phyloP scores from a whole-genome alignment of 2,888 invertebrate genomes.

The Tenthredo notha region DNA sequence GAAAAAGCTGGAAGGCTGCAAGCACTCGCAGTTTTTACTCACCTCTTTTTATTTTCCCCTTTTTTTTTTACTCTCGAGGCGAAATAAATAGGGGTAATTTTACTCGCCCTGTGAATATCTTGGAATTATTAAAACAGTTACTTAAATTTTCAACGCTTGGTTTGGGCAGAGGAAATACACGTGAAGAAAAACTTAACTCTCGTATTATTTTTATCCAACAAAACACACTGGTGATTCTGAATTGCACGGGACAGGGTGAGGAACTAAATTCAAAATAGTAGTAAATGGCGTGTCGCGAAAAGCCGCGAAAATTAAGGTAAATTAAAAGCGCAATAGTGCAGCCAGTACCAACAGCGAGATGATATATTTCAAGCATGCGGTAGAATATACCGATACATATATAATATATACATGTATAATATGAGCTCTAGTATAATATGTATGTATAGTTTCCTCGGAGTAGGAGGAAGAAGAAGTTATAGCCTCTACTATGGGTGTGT shows the following conservation, averaged over 20 bases:
- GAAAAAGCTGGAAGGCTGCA: background rate
- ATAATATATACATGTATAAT: background rate
- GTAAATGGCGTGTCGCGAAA: conserved; percentile 2
- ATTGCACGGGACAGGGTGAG: background rate
- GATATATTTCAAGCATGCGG: background rate
- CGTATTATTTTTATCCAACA: background rate
- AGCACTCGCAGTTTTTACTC: background rate
- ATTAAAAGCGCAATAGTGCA: conserved; percentile 24
- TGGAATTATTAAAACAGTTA: conserved; percentile 22
- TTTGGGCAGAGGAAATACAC: background rate
- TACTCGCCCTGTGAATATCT: background rate
- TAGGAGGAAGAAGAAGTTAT: background rate
- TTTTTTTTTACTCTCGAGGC: background rate
- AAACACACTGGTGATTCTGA: background rate
- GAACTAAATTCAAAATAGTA: background rate
- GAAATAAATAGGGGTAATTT: conserved; percentile 15
- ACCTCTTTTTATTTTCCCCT: background rate
- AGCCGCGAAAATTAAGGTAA: conserved; percentile 24
- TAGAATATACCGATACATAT: background rate
- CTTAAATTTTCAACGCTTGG: background rate
- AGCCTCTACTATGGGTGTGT: conserved; percentile 18
- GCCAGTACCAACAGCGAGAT: background rate
- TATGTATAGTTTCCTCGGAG: background rate
- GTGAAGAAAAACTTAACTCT: background rate
- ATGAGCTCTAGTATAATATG: background rate